These are phyloP conservation scores for Diadumene lineata DNA, from an alignment of 92 coral and sea anemone species.

Conservation along the genomic window DNA sequence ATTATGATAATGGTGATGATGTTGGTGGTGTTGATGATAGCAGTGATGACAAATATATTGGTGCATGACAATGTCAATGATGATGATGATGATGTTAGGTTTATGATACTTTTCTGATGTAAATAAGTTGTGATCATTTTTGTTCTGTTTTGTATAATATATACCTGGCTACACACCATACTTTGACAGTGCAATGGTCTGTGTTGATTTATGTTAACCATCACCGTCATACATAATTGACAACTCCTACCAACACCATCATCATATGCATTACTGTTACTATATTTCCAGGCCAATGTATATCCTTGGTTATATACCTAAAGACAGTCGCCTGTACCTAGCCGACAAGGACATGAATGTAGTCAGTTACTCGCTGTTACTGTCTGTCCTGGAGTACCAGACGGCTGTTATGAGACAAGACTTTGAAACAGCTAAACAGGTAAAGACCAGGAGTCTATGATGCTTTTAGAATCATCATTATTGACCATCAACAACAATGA, in stretches of 20 bases:
- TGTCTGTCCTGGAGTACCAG: constrained; percentile 96
- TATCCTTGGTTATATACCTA: constrained; percentile 94
- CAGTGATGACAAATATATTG: no score
- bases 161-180: no score
- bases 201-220: no score
- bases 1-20: no score
- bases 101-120: no score
- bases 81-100: no score
- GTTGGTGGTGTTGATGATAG: no score
- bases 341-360: constrained; percentile 96
- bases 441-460: background rate
- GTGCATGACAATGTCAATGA: no score
- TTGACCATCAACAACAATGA: background rate
- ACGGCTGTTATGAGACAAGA: constrained; percentile 99
- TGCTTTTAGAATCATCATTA: no score
- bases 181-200: no score
- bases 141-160: no score
- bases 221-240: background rate
- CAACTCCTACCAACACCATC: background rate
- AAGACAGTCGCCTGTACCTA: constrained; percentile 88
- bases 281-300: constrained; percentile 75
- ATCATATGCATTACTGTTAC: background rate
- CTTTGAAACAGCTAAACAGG: constrained; percentile 99
- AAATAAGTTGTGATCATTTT: no score
- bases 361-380: constrained; percentile 83